These are phyloP conservation scores for Sarcophaga carnaria DNA, from an alignment of 2,888 invertebrate genomes.

Conservation along the genomic window DNA sequence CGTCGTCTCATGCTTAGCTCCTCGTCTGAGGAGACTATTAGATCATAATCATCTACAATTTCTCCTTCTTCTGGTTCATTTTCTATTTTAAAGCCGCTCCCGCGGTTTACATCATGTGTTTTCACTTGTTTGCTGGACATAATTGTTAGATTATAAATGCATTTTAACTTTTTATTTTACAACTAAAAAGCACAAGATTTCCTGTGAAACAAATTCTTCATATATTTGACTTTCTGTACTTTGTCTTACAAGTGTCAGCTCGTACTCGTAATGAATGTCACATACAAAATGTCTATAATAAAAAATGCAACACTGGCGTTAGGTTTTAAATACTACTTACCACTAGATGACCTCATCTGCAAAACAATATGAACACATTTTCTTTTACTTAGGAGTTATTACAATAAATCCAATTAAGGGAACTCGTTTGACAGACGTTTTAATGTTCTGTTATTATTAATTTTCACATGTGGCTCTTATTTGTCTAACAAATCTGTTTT, in stretches of 20 bases:
- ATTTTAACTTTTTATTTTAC: conserved; percentile 3
- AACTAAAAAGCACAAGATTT: conserved; percentile 12
- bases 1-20: conserved; percentile 79
- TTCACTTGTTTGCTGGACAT: conserved; percentile 24
- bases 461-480: too few species aligned
- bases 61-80: conserved; percentile 81
- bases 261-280: conserved; percentile 6
- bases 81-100: neutral
- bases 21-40: conserved; percentile 81
- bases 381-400: too few species aligned
- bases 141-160: conserved; percentile 40
- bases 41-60: conserved; percentile 80
- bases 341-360: neutral
- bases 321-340: neutral
- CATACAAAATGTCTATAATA: conserved; percentile 41
- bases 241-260: conserved; percentile 41
- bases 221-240: neutral
- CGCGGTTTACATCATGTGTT: neutral
- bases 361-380: too few species aligned
- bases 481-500: too few species aligned
- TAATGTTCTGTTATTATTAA: too few species aligned
- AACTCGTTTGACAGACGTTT: too few species aligned
- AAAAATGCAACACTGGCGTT: conserved; percentile 3
- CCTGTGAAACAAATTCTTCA: neutral
- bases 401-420: too few species aligned